phyloP scores from a whole-genome alignment of 1,140 invertebrate genomes.

The Aphaenogaster rudis region DNA sequence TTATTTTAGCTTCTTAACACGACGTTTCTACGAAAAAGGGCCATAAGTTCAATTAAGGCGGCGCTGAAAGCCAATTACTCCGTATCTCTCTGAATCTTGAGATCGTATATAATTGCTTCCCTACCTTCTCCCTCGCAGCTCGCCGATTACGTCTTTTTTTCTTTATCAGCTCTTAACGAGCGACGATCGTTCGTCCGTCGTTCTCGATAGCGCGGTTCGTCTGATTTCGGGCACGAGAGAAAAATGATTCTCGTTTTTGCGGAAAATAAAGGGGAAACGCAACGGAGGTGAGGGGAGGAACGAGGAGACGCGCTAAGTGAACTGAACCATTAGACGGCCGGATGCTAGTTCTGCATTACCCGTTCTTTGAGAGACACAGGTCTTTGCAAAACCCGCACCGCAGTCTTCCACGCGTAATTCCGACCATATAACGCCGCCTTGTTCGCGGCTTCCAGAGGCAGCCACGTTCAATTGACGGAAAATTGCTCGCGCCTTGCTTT shows the following conservation, averaged over 20 bases:
- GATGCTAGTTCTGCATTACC: conserved; percentile 78
- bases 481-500: conserved; percentile 82
- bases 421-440: conserved; percentile 72
- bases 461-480: conserved; percentile 80
- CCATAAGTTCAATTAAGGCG: conserved; percentile 43
- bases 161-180: conserved; percentile 51
- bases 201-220: neutral
- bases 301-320: conserved; percentile 53
- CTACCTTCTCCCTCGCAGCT: neutral
- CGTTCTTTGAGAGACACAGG: conserved; percentile 75
- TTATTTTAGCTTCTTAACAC: neutral
- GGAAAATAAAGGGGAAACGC: conserved; percentile 16
- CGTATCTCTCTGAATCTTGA: conserved; percentile 13
- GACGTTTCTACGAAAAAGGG: neutral
- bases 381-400: conserved; percentile 42
- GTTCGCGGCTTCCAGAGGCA: conserved; percentile 74
- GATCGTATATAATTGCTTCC: conserved; percentile 50
- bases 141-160: conserved; percentile 45
- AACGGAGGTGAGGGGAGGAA: neutral
- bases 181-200: conserved; percentile 43
- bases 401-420: conserved; percentile 76
- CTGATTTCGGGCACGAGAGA: conserved; percentile 12
- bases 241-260: conserved; percentile 45
- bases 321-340: conserved; percentile 80
- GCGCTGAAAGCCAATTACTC: conserved; percentile 39